Evolutionary conservation across 2,113 vertebrate genomes (phyloP), one percentile per base, ranked within the genome.

Genomic region (Solenodon paradoxus): DNA sequence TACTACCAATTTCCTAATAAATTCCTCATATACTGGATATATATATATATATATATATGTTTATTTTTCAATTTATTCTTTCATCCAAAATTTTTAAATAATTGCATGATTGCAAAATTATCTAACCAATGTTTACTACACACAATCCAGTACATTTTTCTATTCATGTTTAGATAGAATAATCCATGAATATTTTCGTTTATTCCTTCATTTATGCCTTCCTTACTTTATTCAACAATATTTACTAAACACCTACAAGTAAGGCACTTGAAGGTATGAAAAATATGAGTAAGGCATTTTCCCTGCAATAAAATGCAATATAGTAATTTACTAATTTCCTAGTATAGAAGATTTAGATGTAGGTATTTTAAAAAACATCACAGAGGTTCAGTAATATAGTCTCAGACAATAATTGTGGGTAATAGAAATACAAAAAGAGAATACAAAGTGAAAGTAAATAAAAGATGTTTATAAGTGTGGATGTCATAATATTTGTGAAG

Each of bases 231-330:
- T 42, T 79, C 19, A 79, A 68, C 30, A 89, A 66, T 42, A 55
- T 55, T 61, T 74, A 59, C 32, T 59, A 74, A 59, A 35, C 15
- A 55, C 28, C 35, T 42, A 45, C 2, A 45, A 79, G n/a, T 20
- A 13, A 68, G 35, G 13, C 28, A 42, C 5, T 51, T 55, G 22
- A 79, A 12, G 2, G 12, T 79, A 9, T 68, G 61, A 68, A 3
- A n/a, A 63, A 42, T 53, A 42, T 19, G 55, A 19, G 55, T 11
- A 68, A 55, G 30, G 15, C 24, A n/a, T 49, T 45, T 59, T 86
- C 1, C 32, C 10, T 40, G 1, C 38, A 38, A 0, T 0, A 64
- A 51, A 53, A 32, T n/a, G 51, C n/a, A 38, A 40, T 16, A 40
- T 88, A 32, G n/a, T 40, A 15, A n/a, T n/a, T n/a, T n/a, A n/a